A percentile compares a stretch with the other conserved stretches of the same genome.
Conservation (phyloP, 1,140 invertebrate species). For the Odontomachus brunneus region DNA sequence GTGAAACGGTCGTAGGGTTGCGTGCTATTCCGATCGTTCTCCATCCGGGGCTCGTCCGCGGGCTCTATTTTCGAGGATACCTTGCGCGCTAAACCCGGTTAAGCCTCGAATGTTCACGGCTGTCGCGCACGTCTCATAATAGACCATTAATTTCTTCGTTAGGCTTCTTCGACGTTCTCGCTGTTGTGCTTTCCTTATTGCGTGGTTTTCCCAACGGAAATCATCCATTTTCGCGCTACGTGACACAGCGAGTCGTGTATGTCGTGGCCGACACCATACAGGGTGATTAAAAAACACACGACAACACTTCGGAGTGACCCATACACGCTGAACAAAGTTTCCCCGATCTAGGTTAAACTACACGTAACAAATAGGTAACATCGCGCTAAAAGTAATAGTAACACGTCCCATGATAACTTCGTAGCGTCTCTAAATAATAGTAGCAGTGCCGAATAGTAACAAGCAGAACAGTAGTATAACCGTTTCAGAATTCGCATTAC, state of each 20-base stretch:
- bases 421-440: no score
- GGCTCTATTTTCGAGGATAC: constrained; percentile 11
- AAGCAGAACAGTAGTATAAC: neutral
- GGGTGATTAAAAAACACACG: constrained; percentile 40
- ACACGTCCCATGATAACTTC: no score
- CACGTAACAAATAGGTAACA: neutral
- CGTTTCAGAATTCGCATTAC: neutral
- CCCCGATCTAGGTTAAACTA: constrained; percentile 19
- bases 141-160: constrained; percentile 45
- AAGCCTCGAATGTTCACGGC: constrained; percentile 19
- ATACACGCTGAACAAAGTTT: constrained; percentile 23
- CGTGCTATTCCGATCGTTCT: neutral
- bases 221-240: constrained; percentile 53
- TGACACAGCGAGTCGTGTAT: constrained; percentile 25
- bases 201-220: constrained; percentile 53
- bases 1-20: neutral
- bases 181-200: constrained; percentile 29
- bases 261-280: constrained; percentile 25
- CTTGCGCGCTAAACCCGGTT: constrained; percentile 53
- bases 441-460: no score
- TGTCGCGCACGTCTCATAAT: constrained; percentile 26
- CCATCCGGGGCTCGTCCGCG: neutral
- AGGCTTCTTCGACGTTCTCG: constrained; percentile 30
- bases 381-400: neutral
- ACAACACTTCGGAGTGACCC: constrained; percentile 29